Conservation (phyloP, 2,113 vertebrate genomes). For the Nothocercus julius region DNA sequence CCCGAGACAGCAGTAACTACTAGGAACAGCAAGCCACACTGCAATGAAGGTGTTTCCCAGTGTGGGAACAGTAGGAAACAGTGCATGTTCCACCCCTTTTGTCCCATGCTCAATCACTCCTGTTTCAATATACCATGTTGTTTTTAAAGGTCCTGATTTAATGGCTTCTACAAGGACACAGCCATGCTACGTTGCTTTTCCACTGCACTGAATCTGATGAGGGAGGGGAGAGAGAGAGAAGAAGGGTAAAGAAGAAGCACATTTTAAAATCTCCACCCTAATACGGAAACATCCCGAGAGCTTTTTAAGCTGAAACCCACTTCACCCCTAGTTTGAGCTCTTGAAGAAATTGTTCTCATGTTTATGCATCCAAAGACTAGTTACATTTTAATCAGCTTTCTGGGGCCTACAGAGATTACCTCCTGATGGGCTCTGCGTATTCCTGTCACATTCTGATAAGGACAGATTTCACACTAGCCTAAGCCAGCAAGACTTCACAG, state of each 20-base stretch:
- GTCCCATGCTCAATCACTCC: neutral
- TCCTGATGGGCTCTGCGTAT: constrained; percentile 58
- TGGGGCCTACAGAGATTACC: constrained; percentile 71
- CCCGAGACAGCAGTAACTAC: neutral
- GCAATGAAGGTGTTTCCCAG: constrained; percentile 10
- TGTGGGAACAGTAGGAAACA: neutral
- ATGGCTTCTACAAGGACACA: neutral
- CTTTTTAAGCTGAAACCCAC: constrained; percentile 26
- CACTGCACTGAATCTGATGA: neutral
- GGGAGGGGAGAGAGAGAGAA: neutral
- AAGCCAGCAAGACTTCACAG: constrained; percentile 34
- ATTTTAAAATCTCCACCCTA: neutral
- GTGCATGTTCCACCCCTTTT: neutral
- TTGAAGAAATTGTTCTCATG: constrained; percentile 53
- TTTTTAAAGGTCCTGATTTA: neutral
- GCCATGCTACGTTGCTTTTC: neutral
- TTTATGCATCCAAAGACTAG: constrained; percentile 55
- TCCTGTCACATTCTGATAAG: constrained; percentile 80
- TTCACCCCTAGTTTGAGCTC: constrained; percentile 39
- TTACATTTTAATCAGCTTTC: constrained; percentile 74
- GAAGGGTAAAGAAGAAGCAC: neutral
- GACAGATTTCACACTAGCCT: constrained; percentile 56
- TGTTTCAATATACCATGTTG: neutral
- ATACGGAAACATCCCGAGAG: neutral
- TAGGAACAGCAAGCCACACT: neutral